Evolutionary conservation across 2,113 vertebrate genomes (phyloP), one percentile per base, ranked within the genome.

Genomic region (Actenoides lindsayi): DNA sequence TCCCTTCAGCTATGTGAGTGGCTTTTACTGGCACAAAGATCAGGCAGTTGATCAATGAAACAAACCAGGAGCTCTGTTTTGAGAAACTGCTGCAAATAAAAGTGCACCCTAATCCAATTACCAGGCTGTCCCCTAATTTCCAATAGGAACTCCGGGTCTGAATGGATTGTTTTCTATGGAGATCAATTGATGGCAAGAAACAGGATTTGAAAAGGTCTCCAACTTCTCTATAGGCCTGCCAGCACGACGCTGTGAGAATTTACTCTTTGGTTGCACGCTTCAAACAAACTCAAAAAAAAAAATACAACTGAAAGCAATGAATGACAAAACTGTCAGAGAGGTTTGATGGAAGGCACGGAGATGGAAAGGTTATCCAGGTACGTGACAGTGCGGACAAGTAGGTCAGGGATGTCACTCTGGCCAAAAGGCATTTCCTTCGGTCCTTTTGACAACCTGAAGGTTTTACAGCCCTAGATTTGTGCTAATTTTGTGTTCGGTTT

Each of bases 61-160:
- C 73, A 94, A 83, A 71, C 70, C 65, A 93, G 54, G 63, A 63
- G 63, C 89, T 97, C 95, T 53, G n/a, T 63, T 73, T 74, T 79
- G 77, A 96, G 94, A 87, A 89, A 85, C 68, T 79, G 65, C 48
- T 82, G 65, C 69, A 92, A 92, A 83, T 71, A 91, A 96, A 89
- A 91, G 54, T 5, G 33, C 18, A 75, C 70, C 93, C 93, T 91
- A 87, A 94, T 73, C 89, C 85, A 89, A 93, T 94, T 94, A 84
- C 42, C 63, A 93, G 74, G 19, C 84, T 89, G 70, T 86, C 39
- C 81, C 74, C 71, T 95, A 62, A 95, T 91, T 96, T 92, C 73
- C 65, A 93, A 15, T 9, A 77, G 50, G 28, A 90, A 51, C 81
- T 71, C 78, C 11, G 16, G 39, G 42, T 37, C 44, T 46, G 54